Evolutionary conservation across 2,888 invertebrate genomes (phyloP).

Genomic region (Dryobotodes eremita): DNA sequence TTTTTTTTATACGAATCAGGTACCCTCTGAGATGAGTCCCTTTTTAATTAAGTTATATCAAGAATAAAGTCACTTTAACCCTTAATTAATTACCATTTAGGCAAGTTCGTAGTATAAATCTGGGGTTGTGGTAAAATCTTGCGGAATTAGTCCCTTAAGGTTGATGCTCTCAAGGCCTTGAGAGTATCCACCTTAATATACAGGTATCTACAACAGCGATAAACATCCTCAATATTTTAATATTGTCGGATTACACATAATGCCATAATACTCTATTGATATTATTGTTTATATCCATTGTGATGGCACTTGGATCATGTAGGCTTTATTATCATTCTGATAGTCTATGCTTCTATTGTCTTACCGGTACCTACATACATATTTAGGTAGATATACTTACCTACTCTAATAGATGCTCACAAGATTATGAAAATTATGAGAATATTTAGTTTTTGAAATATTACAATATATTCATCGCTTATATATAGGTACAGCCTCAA

Average conservation of each 20-base stretch:
- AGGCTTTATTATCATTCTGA: conserved; percentile 64
- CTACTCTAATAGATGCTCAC: not conserved
- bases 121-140: not conserved
- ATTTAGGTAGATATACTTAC: not conserved
- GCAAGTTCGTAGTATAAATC: not conserved
- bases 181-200: not conserved
- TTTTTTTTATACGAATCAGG: not conserved
- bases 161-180: not conserved
- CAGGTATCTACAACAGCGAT: not conserved
- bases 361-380: conserved; percentile 19
- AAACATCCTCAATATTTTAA: conserved; percentile 50
- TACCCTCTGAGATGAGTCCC: not conserved
- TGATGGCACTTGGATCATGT: conserved; percentile 44
- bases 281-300: conserved; percentile 58
- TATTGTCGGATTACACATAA: conserved; percentile 21
- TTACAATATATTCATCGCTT: too few species aligned
- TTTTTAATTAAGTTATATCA: not conserved
- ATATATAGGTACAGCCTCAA: not conserved
- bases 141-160: not conserved
- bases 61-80: not conserved
- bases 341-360: conserved; percentile 57
- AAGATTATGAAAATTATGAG: not conserved
- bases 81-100: not conserved
- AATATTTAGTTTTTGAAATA: conserved; percentile 1
- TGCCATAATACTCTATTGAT: conserved; percentile 53